Base-by-base conservation (phyloP, 2,113 vertebrate species). In the Sisor rabdophorus region DNA sequence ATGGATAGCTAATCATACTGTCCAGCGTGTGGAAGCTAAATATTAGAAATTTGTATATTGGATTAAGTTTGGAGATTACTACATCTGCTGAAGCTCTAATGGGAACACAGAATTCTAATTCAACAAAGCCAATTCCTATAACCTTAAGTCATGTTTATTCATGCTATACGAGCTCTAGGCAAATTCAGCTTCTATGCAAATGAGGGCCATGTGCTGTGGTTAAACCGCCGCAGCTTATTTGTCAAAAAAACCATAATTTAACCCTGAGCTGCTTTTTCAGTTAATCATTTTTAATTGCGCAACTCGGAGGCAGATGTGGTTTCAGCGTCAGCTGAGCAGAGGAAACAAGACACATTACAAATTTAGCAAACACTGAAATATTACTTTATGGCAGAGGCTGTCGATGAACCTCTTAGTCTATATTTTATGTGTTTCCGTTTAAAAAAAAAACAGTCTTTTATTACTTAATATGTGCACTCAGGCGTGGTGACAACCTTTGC, bases 331-430 rank as follows among this genome's bases (percentile, higher is more conserved):
- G 48, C 58, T 20, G 20, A 63, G 16, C n/a, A 61, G 50, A 79
- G 82, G 85, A 89, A 90, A 82, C 85, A 82, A 87, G 89, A 87
- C 75, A 81, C 81, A 47, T 70, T 78, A 81, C 79, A 86, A 87
- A 56, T 28, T 54, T n/a, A 32, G 53, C 50, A 77, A 76, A 69
- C 73, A 44, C 19, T n/a, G 6, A 6, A 55, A 65, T 40, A 54
- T 54, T 32, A 20, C 73, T 75, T 24, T 16, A 54, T 20, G 19
- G 4, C 50, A 65, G 28, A 26, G 5, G 47, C 11, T 12, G 5
- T 52, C 12, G 11, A 17, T 69, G 65, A 68, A 16, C 47, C 16
- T 52, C 44, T n/a, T 11, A 24, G n/a, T 47, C n/a, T 48, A 26
- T 65, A 47, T 65, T 65, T 47, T 24, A 50, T 19, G 22, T 11